Percentiles rank a stretch among this genome's conserved stretches.
These are phyloP conservation scores for Poecilobothrus nobilitatus DNA, from an alignment of 2,888 invertebrate genomes.

Conservation along the genomic window DNA sequence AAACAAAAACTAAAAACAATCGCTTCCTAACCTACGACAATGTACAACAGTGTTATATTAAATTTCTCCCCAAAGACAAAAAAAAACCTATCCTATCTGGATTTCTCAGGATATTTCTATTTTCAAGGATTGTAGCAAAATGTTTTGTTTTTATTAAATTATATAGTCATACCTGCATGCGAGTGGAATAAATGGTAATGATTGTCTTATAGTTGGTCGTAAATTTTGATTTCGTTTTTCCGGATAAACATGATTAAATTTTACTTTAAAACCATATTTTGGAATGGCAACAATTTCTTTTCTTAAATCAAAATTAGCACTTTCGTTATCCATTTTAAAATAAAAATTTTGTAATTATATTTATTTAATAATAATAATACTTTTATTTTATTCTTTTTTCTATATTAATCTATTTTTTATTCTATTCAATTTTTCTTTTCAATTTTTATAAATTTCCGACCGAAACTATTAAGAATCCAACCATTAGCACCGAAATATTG, in stretches of 20 bases:
- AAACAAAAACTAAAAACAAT: too few relatives aligned
- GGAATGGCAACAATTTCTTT: constrained; percentile 46
- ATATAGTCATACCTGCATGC: constrained; percentile 53
- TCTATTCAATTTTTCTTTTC: not conserved
- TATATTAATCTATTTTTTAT: not conserved
- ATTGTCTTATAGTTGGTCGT: constrained; percentile 57
- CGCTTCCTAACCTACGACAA: too few relatives aligned
- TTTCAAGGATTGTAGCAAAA: too few relatives aligned
- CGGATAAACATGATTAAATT: constrained; percentile 64
- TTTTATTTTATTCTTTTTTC: not conserved
- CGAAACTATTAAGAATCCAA: not conserved
- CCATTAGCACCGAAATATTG: not conserved
- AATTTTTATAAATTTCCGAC: not conserved
- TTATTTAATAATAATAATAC: not conserved
- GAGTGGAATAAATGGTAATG: constrained; percentile 61
- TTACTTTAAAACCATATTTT: constrained; percentile 63
- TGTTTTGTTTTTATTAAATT: too few relatives aligned
- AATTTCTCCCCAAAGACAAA: too few relatives aligned
- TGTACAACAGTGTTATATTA: too few relatives aligned
- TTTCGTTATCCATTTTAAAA: constrained; percentile 32
- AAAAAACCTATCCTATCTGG: too few relatives aligned
- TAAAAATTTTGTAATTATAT: not conserved
- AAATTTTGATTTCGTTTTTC: constrained; percentile 61
- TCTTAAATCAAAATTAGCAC: constrained; percentile 34
- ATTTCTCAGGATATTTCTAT: too few relatives aligned